These are phyloP conservation scores for Clangula hyemalis DNA, from an alignment of 2,797 vertebrate genomes.

Conservation along the genomic window DNA sequence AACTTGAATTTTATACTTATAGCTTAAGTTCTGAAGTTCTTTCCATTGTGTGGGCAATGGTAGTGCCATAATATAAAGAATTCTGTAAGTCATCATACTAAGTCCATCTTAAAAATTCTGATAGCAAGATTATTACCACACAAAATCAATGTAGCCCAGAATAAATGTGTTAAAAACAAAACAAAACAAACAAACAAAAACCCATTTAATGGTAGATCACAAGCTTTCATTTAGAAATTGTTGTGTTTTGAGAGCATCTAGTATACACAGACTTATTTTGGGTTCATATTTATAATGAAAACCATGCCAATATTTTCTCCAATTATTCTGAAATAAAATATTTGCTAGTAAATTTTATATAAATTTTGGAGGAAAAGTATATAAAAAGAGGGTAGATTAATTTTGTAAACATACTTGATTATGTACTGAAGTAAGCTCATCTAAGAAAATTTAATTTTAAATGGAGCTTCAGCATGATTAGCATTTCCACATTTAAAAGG, in stretches of 20 bases:
- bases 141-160: not conserved
- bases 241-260: not conserved
- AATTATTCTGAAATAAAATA: not conserved
- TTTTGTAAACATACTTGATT: not conserved
- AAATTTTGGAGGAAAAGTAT: not conserved
- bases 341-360: not conserved
- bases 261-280: not conserved
- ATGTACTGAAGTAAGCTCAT: not conserved
- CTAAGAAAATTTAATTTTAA: not conserved
- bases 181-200: not conserved
- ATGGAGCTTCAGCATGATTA: not conserved
- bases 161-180: not conserved
- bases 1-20: not conserved
- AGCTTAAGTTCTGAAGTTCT: not conserved
- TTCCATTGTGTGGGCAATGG: not conserved
- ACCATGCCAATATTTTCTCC: not conserved
- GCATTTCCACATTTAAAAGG: not conserved
- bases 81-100: not conserved
- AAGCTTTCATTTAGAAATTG: not conserved
- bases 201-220: not conserved
- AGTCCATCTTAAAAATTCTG: not conserved
- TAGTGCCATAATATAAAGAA: not conserved
- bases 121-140: not conserved
- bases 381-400: not conserved
- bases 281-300: not conserved